Evolutionary conservation across 2,113 vertebrate genomes (phyloP).

Genomic region (Pipa parva): DNA sequence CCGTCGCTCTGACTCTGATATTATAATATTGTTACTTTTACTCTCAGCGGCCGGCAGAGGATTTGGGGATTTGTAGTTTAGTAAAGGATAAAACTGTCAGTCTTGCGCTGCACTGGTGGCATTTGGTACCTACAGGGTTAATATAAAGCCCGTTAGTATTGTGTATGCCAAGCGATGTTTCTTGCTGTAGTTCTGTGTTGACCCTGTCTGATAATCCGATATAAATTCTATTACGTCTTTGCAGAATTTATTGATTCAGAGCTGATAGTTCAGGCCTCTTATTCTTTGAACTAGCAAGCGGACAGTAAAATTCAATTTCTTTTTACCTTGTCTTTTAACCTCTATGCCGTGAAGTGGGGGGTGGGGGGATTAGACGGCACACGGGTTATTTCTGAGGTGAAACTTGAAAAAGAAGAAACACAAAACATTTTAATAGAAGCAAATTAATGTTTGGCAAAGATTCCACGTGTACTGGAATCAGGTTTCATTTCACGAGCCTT

Average conservation of each 20-base stretch:
- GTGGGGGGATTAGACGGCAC: neutral
- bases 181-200: conserved; percentile 1
- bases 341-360: conserved; percentile 1
- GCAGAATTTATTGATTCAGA: conserved; percentile 19
- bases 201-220: conserved; percentile 26
- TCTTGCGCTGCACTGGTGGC: neutral
- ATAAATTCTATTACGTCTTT: conserved; percentile 27
- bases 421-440: neutral
- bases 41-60: too few species aligned
- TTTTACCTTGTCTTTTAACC: conserved; percentile 21
- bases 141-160: neutral
- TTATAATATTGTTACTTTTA: too few species aligned
- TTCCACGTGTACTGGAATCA: too few species aligned
- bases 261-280: conserved; percentile 14
- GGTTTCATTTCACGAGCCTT: too few species aligned
- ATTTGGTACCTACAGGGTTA: neutral
- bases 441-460: too few species aligned
- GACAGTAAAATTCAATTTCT: conserved; percentile 30
- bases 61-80: too few species aligned
- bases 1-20: too few species aligned
- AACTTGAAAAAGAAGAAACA: neutral
- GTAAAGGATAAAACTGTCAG: too few species aligned
- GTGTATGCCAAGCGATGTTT: neutral
- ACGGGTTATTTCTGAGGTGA: conserved; percentile 5
- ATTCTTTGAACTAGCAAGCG: conserved; percentile 15